phyloP scores from a whole-genome alignment of 2,113 vertebrate species.

The Smithornis capensis region DNA sequence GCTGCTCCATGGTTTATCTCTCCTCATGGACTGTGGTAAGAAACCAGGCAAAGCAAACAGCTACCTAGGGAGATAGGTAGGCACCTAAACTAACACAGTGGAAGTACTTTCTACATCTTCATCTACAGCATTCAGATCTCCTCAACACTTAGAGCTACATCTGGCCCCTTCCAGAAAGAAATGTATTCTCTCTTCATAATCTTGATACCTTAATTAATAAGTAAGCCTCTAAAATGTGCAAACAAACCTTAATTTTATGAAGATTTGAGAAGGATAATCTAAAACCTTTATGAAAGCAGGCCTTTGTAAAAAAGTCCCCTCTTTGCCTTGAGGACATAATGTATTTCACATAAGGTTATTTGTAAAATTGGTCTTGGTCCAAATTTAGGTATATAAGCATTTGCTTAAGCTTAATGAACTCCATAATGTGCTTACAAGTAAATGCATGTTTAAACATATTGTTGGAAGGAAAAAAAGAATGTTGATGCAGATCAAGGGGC shows the following conservation, averaged over 20 bases:
- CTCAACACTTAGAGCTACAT: background rate
- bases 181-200: background rate
- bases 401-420: background rate
- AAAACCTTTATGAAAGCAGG: background rate
- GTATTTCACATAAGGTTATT: background rate
- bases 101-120: background rate
- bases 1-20: accelerated
- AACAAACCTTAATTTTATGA: background rate
- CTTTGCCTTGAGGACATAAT: background rate
- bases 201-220: background rate
- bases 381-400: background rate
- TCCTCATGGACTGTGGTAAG: background rate
- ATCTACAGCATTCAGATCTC: background rate
- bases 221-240: background rate
- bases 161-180: background rate
- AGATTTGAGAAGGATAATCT: background rate
- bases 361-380: background rate
- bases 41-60: background rate
- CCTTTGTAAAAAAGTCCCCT: background rate
- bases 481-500: background rate
- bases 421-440: constrained; percentile 8
- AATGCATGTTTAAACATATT: background rate
- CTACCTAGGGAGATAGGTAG: background rate
- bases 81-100: background rate
- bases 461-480: background rate